Evolutionary conservation across 2,888 invertebrate species (phyloP).

Genomic region (Phaonia tiefii): DNA sequence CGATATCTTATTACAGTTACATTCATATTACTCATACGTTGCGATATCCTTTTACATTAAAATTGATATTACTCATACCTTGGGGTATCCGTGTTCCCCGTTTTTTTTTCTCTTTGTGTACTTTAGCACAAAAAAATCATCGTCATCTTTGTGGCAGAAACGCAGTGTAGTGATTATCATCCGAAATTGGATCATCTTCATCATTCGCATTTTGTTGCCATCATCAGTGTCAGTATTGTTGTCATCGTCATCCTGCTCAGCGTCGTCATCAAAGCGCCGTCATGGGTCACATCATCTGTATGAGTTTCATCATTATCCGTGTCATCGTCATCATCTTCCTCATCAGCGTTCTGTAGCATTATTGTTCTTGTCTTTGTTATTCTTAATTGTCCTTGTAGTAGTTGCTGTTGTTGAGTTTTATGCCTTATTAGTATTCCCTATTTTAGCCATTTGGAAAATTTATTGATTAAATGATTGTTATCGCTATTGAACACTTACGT

Average conservation of each 20-base stretch:
- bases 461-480: slow-evolving; percentile 66
- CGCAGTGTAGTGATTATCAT: slow-evolving; percentile 1
- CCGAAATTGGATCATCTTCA: slow-evolving; percentile 20
- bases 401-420: background rate
- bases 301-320: background rate
- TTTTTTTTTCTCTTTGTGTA: slow-evolving; percentile 23
- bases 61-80: slow-evolving; percentile 12
- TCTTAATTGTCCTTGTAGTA: slow-evolving; percentile 10
- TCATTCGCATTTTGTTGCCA: background rate
- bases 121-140: slow-evolving; percentile 22
- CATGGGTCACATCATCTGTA: background rate
- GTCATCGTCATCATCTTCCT: background rate
- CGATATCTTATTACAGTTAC: no score
- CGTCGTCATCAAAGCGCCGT: background rate
- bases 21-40: no score
- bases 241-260: background rate
- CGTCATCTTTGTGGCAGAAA: background rate
- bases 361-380: background rate
- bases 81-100: background rate
- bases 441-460: slow-evolving; percentile 45
- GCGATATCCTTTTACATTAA: no score
- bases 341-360: background rate
- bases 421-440: slow-evolving; percentile 33
- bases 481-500: slow-evolving; percentile 61
- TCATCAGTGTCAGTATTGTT: background rate